Base-by-base conservation (phyloP, 2,113 vertebrate species). In the Lepisosteus oculatus region DNA sequence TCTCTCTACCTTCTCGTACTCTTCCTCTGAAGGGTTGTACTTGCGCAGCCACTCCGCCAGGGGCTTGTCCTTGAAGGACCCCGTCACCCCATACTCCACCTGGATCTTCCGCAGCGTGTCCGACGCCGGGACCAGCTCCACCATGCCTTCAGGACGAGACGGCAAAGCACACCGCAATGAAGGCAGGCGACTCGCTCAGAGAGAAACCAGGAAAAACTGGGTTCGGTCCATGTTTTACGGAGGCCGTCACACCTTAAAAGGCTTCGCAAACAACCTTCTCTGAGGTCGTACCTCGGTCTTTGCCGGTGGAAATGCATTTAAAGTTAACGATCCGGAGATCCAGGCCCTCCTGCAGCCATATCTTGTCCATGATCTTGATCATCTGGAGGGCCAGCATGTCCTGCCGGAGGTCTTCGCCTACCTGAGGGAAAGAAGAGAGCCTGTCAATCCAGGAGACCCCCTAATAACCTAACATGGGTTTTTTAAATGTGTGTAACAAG, bases 331-430 rank as follows among this genome's bases (percentile, higher is more conserved):
- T 99, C 62, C 97, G 93, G 47, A 99, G 89, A 85, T 99, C 97
- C 73, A 99, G 89, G 1, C 97, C 97, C 77, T 98, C 97, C 84
- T 98, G 96, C 77, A 98, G 90, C 97, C 97, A 99, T 78, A 99
- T 95, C 74, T 98, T 96, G 85, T 99, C 97, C 97, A 99, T 99
- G 67, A 99, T 95, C 71, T 95, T 97, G 84, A 99, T 99, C 96
- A 99, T 97, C 85, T 99, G 97, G 55, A 99, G 92, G 56, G 97
- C 96, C 81, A 99, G 78, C 97, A 99, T 99, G 87, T 99, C 97
- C 88, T 99, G 97, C 44, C 97, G 91, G 78, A 99, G 85, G 86
- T 99, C 97, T 81, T 99, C 97, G 68, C 97, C 97, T 68, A 98
- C 95, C 97, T 99, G 78, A 61, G 82, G 78, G 61, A 43, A 54